These are phyloP conservation scores for Cirrhinus molitorella DNA, from an alignment of 2,797 vertebrate species.

Conservation along the genomic window DNA sequence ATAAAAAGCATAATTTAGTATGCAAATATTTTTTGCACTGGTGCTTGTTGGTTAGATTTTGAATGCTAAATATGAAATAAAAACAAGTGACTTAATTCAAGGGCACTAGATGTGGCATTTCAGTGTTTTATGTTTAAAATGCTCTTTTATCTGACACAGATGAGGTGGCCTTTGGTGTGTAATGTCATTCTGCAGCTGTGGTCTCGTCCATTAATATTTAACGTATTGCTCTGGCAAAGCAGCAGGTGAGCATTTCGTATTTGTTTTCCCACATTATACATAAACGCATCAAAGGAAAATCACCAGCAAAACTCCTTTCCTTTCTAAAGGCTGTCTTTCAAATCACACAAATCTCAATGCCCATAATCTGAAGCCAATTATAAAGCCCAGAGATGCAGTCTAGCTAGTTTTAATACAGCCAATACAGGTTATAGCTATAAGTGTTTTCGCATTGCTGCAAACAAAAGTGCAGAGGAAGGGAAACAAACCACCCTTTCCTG, in stretches of 20 bases:
- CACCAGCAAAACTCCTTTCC: neutral
- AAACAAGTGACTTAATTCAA: too few species aligned
- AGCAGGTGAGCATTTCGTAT: neutral
- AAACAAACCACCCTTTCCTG: neutral
- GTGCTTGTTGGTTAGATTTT: too few species aligned
- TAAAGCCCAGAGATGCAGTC: neutral
- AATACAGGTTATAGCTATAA: neutral
- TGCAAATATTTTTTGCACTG: too few species aligned
- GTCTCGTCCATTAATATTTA: neutral
- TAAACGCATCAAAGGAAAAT: neutral
- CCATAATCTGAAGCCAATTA: neutral
- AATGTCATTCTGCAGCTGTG: constrained; percentile 20
- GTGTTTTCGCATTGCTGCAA: neutral
- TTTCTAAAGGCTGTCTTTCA: neutral
- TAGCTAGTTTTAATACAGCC: neutral
- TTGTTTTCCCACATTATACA: neutral
- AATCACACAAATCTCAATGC: neutral
- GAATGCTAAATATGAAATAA: too few species aligned
- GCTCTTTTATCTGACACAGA: constrained; percentile 5
- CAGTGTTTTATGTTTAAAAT: neutral
- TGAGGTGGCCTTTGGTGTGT: neutral
- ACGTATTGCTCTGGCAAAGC: neutral
- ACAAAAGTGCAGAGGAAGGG: neutral
- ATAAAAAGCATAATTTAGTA: too few species aligned
- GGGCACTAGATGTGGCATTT: neutral